These are phyloP conservation scores for Eucera pruinosa DNA, from an alignment of 2,888 invertebrate species.

Conservation along the genomic window DNA sequence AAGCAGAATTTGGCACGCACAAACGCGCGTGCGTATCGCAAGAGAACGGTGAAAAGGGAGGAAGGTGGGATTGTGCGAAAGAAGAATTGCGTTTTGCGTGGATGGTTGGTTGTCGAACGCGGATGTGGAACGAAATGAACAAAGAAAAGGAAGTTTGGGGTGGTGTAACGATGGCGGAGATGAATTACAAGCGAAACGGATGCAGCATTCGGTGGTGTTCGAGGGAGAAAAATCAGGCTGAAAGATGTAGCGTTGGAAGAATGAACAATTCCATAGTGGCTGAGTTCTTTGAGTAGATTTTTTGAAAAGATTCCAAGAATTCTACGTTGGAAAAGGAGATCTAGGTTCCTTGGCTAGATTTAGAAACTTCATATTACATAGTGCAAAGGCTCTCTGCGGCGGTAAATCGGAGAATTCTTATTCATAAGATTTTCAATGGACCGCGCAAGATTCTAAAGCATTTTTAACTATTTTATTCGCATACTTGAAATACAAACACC, in stretches of 20 bases:
- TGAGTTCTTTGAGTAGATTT: not conserved
- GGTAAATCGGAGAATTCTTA: too few relatives aligned
- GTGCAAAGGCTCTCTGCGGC: too few relatives aligned
- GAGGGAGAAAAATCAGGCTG: conserved; percentile 14
- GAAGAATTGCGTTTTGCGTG: conserved; percentile 36
- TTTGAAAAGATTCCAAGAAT: not conserved
- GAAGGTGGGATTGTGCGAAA: not conserved
- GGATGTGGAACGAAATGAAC: conserved; percentile 9
- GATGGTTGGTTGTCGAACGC: conserved; percentile 25
- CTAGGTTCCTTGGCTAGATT: not conserved
- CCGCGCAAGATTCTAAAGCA: too few relatives aligned
- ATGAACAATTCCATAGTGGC: conserved; percentile 12
- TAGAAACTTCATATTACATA: too few relatives aligned
- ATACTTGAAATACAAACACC: too few relatives aligned
- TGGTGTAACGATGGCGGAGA: conserved; percentile 5
- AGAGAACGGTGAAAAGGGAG: not conserved
- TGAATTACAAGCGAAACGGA: conserved; percentile 30
- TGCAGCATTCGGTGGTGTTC: conserved; percentile 21
- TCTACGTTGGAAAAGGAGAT: not conserved
- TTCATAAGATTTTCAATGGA: too few relatives aligned
- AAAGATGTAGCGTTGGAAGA: not conserved
- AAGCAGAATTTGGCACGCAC: conserved; percentile 2
- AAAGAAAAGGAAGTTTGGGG: not conserved
- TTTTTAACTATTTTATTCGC: too few relatives aligned
- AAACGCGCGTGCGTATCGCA: not conserved